Conservation (phyloP, 2,888 invertebrate genomes). For the Sepioteuthis lessoniana region DNA sequence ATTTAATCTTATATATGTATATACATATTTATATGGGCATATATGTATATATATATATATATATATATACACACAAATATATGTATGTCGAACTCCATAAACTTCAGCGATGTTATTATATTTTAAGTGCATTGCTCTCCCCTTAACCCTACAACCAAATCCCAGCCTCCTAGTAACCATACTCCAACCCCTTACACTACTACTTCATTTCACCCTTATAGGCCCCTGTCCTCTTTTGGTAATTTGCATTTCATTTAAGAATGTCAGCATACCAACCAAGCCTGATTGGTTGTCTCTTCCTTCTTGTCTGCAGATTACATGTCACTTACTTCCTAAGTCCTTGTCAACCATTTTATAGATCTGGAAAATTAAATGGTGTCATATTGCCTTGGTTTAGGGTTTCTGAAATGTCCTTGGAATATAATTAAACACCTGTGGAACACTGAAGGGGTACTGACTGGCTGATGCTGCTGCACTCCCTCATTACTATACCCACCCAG, state of each 20-base stretch:
- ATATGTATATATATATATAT: too few relatives aligned
- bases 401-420: neutral
- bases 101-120: neutral
- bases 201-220: neutral
- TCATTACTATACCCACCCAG: too few relatives aligned
- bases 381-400: neutral
- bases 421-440: constrained; percentile 33
- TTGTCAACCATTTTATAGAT: neutral
- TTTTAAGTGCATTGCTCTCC: neutral
- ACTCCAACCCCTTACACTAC: neutral
- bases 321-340: constrained; percentile 33
- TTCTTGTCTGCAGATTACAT: neutral
- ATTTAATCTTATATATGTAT: too few relatives aligned
- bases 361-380: neutral
- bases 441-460: neutral
- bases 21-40: neutral
- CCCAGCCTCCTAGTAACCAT: neutral
- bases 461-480: too few relatives aligned
- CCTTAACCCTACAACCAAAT: neutral
- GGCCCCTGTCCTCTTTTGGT: neutral
- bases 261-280: neutral
- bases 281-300: neutral
- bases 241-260: constrained; percentile 23
- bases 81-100: neutral
- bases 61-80: neutral